Evolutionary conservation across 2,888 invertebrate species (phyloP), one percentile per base, ranked within the genome.

Genomic region (Calameuta idolon): DNA sequence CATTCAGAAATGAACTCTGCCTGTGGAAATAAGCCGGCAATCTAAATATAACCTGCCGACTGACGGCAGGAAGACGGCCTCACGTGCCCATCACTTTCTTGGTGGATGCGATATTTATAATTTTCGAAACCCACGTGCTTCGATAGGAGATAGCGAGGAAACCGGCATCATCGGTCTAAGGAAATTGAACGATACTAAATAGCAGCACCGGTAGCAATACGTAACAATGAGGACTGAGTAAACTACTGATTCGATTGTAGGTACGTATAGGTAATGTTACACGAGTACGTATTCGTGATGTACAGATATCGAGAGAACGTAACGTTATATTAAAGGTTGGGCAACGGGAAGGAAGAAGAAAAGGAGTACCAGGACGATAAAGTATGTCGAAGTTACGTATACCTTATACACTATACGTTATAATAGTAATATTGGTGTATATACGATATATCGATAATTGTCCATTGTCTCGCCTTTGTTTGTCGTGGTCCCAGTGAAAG

Each of bases 1-100:
- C 89, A 90, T 88, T 88, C 89, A 88, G 88, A 89, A 89, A 88
- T 89, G 89, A 89, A 89, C 88, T 87, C 83, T 85, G 89, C 87
- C 87, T 85, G 86, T 88, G 89, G 89, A 89, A 89, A 89, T 86
- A 87, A 87, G 84, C 81, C 83, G 83, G 82, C 85, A 86, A 76
- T 87, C 88, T 87, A 89, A 88, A 89, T 89, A 89, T 89, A 89
- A 88, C 87, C 85, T 86, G 87, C 84, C 85, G 86, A 87, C 87
- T 86, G 89, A 88, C 88, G 89, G 85, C 81, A 90, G 90, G 90
- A 90, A 89, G 89, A 86, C 86, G 85, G 84, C 85, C 83, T 86
- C 86, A 87, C 87, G 88, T 87, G 88, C 85, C 84, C 87, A 87
- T 87, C 89, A 84, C 74, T 74, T 74, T 35, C 33, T 74, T 71